Evolutionary conservation across 64 coral and sea anemone genomes (phyloP), one percentile per base, ranked within the genome.

Genomic region (Montipora cactus): DNA sequence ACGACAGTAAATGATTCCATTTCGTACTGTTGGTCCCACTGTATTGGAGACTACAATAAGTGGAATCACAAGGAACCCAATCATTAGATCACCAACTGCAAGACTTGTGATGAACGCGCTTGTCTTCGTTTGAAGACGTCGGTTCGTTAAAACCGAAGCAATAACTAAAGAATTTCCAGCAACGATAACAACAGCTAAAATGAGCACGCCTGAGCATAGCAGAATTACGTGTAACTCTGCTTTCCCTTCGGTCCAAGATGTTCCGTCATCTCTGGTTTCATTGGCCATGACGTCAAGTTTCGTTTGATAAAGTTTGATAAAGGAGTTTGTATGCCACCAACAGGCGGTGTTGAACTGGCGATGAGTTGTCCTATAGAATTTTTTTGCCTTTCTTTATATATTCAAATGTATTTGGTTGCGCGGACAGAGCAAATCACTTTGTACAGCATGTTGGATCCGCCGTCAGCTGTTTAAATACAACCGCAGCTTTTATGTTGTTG

Each of bases 51-150:
- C 84, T 18, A 99, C 88, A 62, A 99, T 92, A 48, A 96, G 73
- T 71, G 98, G 98, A 14, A 96, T 90, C 15, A 94, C 92, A 3
- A 96, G 50, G 15, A 99, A 70, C 7, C 95, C 83, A 4, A 99
- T 99, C 74, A 96, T 74, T 13, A 99, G 37, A 87, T 99, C 98
- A 2, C 95, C 92, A 3, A 94, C 84, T 10, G 98, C 95, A 28
- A 99, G 74, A 74, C 98, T 99, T 78, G 95, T 88, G 11, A 99
- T 96, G 22, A 90, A 99, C 46, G 93, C 89, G 67, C 95, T 96
- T 57, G 95, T 99, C 62, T 92, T 94, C 2, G 89, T 99, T 50
- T 99, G 98, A 21, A 99, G 95, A 76, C 95, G 74, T 21, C 84
- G 81, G 81, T 99, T 99, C 0, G 92, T 72, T 20, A 87, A 79